Conservation (phyloP, 2,888 invertebrate species). For the Therioaphis trifolii region DNA sequence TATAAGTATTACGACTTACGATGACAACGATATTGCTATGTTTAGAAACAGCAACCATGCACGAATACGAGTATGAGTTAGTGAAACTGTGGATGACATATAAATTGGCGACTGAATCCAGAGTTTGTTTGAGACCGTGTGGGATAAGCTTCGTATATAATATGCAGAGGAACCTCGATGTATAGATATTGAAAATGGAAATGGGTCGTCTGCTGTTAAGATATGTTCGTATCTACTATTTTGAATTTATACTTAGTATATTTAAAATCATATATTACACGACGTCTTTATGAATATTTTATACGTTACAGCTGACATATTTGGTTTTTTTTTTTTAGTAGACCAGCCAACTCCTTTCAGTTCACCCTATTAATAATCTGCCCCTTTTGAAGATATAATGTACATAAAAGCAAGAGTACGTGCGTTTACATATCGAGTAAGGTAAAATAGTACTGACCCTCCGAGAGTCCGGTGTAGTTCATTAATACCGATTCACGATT, state of each 20-base stretch:
- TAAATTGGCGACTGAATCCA: neutral
- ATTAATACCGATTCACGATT: slow-evolving; percentile 57
- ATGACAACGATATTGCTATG: neutral
- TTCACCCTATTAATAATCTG: slow-evolving; percentile 28
- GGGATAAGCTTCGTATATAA: neutral
- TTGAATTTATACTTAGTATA: neutral
- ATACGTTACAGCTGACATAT: slow-evolving; percentile 21
- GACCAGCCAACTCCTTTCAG: slow-evolving; percentile 8
- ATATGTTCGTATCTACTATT: neutral
- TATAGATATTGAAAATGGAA: too few species aligned
- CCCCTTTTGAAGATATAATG: neutral
- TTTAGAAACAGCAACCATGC: neutral
- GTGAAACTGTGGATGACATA: neutral
- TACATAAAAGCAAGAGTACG: neutral
- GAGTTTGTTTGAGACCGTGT: neutral
- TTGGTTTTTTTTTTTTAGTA: neutral
- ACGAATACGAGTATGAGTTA: too few species aligned
- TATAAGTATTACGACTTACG: neutral
- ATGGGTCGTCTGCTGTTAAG: too few species aligned
- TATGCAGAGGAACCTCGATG: neutral
- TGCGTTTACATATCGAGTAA: slow-evolving; percentile 32
- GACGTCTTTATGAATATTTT: neutral
- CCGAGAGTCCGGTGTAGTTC: slow-evolving; percentile 54
- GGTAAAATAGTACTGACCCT: slow-evolving; percentile 48
- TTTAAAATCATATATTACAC: neutral